Evolutionary conservation across 1,140 invertebrate species (phyloP), one percentile per base, ranked within the genome.

Genomic region (Danaus melanippus): DNA sequence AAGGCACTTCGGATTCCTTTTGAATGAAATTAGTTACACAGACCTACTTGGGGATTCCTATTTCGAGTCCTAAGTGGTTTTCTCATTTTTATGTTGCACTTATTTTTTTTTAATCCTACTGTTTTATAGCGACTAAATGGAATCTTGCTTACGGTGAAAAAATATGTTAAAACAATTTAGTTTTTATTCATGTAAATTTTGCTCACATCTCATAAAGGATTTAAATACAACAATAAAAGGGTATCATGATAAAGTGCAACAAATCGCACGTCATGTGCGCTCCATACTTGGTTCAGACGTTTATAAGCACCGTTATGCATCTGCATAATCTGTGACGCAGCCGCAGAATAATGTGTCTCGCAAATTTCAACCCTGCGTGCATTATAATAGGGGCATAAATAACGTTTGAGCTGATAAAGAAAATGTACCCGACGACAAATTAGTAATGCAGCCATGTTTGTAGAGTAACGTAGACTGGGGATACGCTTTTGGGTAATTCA

Each of bases 201-300:
- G 15, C 42, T 45, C 21, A 48, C 39, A 59, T 49, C 44, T 54
- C 12, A 53, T 54, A 45, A 60, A 54, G 41, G 43, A 53, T 60
- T 53, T 50, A 47, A 56, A 56, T 51, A 56, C 58, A 47, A 60
- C 53, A 60, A 60, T 60, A 60, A 60, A 55, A 60, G 49, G 17
- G 47, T 48, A 60, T 60, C 58, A 56, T 55, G 58, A 60, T 60
- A 60, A 48, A 55, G 48, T 51, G 70, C 64, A 73, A 76, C 75
- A 74, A 74, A 78, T 76, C 71, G 67, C 64, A 65, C 66, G 66
- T 74, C 75, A 76, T 70, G 69, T 66, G 53, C 63, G 58, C 52
- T 55, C 76, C 74, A 70, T 76, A 71, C 67, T 66, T 69, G 75
- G 70, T 53, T 46, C 62, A 65, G 57, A 58, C 56, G 42, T 56